Evolutionary conservation across 2,888 invertebrate species (phyloP).

Genomic region (Theristus sp.): DNA sequence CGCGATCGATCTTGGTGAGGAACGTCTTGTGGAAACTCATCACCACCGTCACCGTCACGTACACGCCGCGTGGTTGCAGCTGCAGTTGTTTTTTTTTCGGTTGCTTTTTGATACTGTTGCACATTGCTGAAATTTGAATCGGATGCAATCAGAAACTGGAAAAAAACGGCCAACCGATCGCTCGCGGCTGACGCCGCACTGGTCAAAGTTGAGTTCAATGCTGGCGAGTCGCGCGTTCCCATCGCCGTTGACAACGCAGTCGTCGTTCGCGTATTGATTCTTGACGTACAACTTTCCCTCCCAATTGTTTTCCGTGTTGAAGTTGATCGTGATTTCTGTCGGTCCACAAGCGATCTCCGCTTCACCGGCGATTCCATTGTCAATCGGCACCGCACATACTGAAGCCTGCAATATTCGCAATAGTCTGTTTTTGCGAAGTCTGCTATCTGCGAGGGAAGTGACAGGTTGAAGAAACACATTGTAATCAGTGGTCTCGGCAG

Average conservation of each 20-base stretch:
- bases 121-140: no score
- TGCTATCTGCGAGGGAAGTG: no score
- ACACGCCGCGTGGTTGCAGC: conserved; percentile 11
- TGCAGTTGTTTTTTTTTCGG: background rate
- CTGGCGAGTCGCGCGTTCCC: conserved; percentile 14
- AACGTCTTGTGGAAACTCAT: conserved; percentile 5
- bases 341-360: conserved; percentile 29
- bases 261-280: conserved; percentile 23
- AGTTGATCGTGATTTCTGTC: conserved; percentile 25
- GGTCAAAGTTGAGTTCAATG: conserved; percentile 26
- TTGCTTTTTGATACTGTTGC: no score
- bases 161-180: conserved; percentile 12
- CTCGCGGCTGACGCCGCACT: conserved; percentile 26
- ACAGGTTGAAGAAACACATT: no score
- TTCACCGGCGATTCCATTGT: conserved; percentile 14
- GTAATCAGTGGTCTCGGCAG: no score
- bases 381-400: no score
- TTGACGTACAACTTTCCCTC: conserved; percentile 22
- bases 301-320: conserved; percentile 25
- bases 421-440: no score
- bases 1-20: conserved; percentile 5
- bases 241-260: conserved; percentile 9
- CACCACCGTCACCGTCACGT: conserved; percentile 3
- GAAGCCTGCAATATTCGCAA: no score
- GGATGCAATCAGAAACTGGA: background rate